phyloP scores from a whole-genome alignment of 2,797 vertebrate species.

The Enteromius mattozi region DNA sequence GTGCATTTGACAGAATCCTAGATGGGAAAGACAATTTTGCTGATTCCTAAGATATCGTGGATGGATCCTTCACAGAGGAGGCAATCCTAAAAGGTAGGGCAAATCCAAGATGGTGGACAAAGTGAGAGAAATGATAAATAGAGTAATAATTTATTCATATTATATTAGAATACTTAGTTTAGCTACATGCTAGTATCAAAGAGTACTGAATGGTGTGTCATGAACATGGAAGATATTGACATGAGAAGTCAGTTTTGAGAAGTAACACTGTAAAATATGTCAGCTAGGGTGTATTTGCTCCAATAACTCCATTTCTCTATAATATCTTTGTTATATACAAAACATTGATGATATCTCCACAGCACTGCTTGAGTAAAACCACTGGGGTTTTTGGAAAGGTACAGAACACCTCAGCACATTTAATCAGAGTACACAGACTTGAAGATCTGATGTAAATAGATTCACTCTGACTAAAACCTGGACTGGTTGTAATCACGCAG shows the following conservation, averaged over 20 bases:
- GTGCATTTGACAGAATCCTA: not conserved
- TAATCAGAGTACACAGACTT: not conserved
- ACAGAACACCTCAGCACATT: not conserved
- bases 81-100: not conserved
- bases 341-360: conserved; percentile 2
- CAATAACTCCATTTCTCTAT: not conserved
- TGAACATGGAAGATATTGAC: not conserved
- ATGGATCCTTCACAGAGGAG: not conserved
- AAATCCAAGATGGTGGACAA: not conserved
- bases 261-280: not conserved
- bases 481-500: conserved; percentile 4
- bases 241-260: not conserved
- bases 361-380: not conserved
- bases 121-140: not conserved
- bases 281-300: not conserved
- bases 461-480: conserved; percentile 25
- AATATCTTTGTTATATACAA: not conserved
- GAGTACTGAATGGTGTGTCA: not conserved
- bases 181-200: not conserved
- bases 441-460: conserved; percentile 2
- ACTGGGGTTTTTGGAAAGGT: not conserved
- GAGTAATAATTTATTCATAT: not conserved
- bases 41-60: not conserved
- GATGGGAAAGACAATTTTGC: not conserved
- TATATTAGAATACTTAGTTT: not conserved